phyloP scores from a whole-genome alignment of 1,140 invertebrate species.

The Caenorhabditis remanei region DNA sequence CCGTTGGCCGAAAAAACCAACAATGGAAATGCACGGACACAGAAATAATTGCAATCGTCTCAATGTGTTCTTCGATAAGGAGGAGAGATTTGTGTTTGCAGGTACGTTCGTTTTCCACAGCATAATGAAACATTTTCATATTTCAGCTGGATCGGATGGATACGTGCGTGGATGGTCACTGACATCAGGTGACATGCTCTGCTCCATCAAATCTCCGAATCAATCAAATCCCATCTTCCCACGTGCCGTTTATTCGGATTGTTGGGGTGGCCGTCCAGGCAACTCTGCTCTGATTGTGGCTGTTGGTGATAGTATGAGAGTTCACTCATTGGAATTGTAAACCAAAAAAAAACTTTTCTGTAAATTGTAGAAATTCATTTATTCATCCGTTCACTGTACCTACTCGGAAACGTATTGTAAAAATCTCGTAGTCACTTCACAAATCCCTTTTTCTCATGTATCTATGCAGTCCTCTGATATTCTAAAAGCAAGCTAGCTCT shows the following conservation, averaged over 20 bases:
- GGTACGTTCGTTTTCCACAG: background rate
- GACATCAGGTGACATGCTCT: conserved; percentile 17
- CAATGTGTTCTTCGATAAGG: conserved; percentile 40
- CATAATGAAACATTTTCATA: background rate
- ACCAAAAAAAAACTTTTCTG: background rate
- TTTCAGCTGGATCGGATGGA: conserved; percentile 30
- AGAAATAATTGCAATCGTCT: conserved; percentile 34
- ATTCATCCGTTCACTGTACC: too few relatives aligned
- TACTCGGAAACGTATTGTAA: background rate
- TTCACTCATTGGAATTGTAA: conserved; percentile 25
- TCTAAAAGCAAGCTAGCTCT: background rate
- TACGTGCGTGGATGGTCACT: conserved; percentile 42
- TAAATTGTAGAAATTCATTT: background rate
- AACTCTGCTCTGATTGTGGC: conserved; percentile 18
- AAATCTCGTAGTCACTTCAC: conserved; percentile 15
- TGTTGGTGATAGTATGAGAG: conserved; percentile 31
- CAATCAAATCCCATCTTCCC: background rate
- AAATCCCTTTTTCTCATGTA: background rate
- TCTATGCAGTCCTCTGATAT: too few relatives aligned
- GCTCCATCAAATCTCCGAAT: conserved; percentile 13
- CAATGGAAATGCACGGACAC: conserved; percentile 26
- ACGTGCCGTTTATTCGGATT: conserved; percentile 35
- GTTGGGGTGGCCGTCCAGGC: conserved; percentile 9
- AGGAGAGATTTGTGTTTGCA: conserved; percentile 47
- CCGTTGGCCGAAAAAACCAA: conserved; percentile 43